Conservation (phyloP, 2,888 invertebrate genomes). For the Oscheius onirici region DNA sequence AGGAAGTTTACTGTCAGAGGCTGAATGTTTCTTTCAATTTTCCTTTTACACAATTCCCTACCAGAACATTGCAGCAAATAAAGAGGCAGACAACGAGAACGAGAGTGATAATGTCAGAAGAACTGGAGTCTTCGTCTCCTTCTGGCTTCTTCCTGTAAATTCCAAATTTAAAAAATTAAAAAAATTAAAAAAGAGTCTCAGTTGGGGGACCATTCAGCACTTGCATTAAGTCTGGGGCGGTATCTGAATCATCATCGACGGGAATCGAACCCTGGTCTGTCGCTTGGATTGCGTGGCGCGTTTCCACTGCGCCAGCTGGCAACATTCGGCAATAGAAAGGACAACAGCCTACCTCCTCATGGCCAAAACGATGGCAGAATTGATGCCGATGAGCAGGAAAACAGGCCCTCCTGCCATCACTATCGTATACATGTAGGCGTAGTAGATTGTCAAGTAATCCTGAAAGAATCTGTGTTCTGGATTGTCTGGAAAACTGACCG, state of each 20-base stretch:
- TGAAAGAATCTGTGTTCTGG: conserved; percentile 33
- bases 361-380: conserved; percentile 59
- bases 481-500: conserved; percentile 38
- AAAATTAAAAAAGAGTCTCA: conserved; percentile 20
- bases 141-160: conserved; percentile 5
- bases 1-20: conserved; percentile 68
- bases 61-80: conserved; percentile 67
- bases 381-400: conserved; percentile 61
- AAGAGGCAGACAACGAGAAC: conserved; percentile 69
- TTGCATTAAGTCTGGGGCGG: conserved; percentile 19
- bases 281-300: not conserved
- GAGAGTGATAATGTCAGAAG: conserved; percentile 64
- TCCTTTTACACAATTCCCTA: conserved; percentile 30
- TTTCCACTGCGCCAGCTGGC: too few species aligned
- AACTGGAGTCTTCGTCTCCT: conserved; percentile 12
- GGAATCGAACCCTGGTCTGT: conserved; percentile 1
- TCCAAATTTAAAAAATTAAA: not conserved
- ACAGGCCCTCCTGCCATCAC: conserved; percentile 69
- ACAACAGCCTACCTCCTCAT: conserved; percentile 42
- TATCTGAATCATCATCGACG: conserved; percentile 20
- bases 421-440: conserved; percentile 66
- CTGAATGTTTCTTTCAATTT: conserved; percentile 44
- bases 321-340: not conserved
- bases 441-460: conserved; percentile 63
- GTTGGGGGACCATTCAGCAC: conserved; percentile 12